phyloP scores from a whole-genome alignment of 2,888 invertebrate genomes.

The Quadroppia sp. region DNA sequence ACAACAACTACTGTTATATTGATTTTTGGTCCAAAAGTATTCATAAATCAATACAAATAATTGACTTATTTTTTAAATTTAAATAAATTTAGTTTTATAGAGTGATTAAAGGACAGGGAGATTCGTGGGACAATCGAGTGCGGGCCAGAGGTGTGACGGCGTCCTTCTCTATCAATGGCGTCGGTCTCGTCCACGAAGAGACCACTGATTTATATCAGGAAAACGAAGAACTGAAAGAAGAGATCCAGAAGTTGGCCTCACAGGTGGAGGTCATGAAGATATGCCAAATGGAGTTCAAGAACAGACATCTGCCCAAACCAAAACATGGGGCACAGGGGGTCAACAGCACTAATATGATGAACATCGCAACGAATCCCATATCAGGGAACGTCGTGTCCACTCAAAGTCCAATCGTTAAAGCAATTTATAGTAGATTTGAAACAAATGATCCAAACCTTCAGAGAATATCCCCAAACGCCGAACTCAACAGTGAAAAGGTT shows the following conservation, averaged over 20 bases:
- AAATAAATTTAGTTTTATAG: constrained; percentile 60
- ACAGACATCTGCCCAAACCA: constrained; percentile 63
- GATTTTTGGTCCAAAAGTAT: constrained; percentile 78
- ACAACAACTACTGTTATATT: constrained; percentile 79
- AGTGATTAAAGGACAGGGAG: constrained; percentile 77
- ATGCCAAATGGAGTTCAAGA: constrained; percentile 88
- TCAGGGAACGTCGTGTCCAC: constrained; percentile 43
- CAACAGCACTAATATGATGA: constrained; percentile 22
- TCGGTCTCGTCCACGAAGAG: constrained; percentile 76
- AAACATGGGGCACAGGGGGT: constrained; percentile 6
- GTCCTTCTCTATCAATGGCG: constrained; percentile 78
- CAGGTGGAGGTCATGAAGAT: constrained; percentile 92
- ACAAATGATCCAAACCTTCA: constrained; percentile 49
- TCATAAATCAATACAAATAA: constrained; percentile 46
- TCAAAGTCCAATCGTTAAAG: constrained; percentile 49
- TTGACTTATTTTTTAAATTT: not conserved
- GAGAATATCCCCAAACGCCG: constrained; percentile 49
- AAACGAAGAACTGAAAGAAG: constrained; percentile 86
- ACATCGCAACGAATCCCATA: constrained; percentile 39
- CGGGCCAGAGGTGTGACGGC: constrained; percentile 77
- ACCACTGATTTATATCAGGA: constrained; percentile 76
- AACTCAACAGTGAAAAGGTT: constrained; percentile 49
- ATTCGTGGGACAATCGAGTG: constrained; percentile 82
- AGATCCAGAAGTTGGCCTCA: constrained; percentile 81
- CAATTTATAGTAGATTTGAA: constrained; percentile 49